Evolutionary conservation across 2,113 vertebrate genomes (phyloP).

Genomic region (Alligator mississippiensis): DNA sequence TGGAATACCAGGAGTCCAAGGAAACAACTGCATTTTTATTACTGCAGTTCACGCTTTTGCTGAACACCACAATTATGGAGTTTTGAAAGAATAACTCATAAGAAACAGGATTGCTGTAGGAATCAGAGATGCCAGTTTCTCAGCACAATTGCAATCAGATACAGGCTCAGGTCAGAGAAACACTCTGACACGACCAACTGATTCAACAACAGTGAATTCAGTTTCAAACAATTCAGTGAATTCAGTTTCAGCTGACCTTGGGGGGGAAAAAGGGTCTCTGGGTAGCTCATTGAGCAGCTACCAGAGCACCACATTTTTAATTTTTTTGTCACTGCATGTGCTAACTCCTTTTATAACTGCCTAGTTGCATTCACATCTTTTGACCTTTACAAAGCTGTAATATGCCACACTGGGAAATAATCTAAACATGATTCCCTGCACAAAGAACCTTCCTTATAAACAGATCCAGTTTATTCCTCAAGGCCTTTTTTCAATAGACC

Average conservation of each 20-base stretch:
- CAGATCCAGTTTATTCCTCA: neutral
- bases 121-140: too few species aligned
- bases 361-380: neutral
- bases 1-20: too few species aligned
- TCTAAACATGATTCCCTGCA: neutral
- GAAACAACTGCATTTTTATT: too few species aligned
- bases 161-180: constrained; percentile 52
- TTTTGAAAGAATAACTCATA: too few species aligned
- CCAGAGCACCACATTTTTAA: constrained; percentile 18
- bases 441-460: neutral
- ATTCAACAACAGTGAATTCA: constrained; percentile 50
- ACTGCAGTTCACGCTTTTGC: too few species aligned
- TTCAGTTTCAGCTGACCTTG: constrained; percentile 68
- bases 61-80: too few species aligned
- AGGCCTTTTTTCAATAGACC: neutral
- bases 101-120: too few species aligned
- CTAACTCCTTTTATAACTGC: neutral
- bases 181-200: constrained; percentile 64
- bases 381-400: neutral
- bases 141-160: constrained; percentile 47
- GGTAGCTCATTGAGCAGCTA: constrained; percentile 39
- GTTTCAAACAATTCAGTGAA: constrained; percentile 63
- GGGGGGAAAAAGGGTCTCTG: constrained; percentile 36
- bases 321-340: neutral
- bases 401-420: neutral